These are phyloP conservation scores for Drosophila mulleri DNA, from an alignment of 2,888 invertebrate species.

Conservation along the genomic window DNA sequence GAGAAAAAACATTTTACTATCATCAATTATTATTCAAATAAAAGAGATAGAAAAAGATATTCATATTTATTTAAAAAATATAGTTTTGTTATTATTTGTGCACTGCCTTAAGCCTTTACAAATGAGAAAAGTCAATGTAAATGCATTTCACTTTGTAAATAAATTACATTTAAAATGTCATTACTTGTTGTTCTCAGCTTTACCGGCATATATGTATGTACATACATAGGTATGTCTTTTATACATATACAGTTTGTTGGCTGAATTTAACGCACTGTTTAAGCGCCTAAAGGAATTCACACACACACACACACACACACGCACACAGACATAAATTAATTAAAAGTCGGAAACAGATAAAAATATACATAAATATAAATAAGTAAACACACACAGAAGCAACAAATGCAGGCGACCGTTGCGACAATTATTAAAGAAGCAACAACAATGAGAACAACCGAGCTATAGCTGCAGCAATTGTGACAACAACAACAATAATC, in stretches of 20 bases:
- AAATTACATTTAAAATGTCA: neutral
- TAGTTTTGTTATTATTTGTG: no score
- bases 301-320: conserved; percentile 9
- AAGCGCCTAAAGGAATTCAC: conserved; percentile 42
- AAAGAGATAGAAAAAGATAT: neutral
- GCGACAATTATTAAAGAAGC: conserved; percentile 74
- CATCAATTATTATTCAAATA: no score
- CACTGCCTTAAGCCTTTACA: neutral
- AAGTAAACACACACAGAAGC: conserved; percentile 20
- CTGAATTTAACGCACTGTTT: conserved; percentile 45
- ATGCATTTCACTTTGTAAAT: neutral
- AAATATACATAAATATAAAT: conserved; percentile 59
- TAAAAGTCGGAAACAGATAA: conserved; percentile 78
- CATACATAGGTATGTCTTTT: neutral
- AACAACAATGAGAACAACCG: conserved; percentile 11
- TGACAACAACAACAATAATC: conserved; percentile 29
- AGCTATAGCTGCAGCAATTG: conserved; percentile 37
- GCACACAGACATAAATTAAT: conserved; percentile 67
- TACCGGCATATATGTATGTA: neutral
- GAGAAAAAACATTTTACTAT: no score
- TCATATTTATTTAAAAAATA: neutral
- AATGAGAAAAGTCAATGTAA: neutral
- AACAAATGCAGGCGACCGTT: conserved; percentile 44
- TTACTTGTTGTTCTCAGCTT: neutral
- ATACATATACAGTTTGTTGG: conserved; percentile 10